Percentiles rank a stretch among this genome's conserved stretches.
Conservation (phyloP, 2,797 vertebrate genomes). For the Borostomias antarcticus region DNA sequence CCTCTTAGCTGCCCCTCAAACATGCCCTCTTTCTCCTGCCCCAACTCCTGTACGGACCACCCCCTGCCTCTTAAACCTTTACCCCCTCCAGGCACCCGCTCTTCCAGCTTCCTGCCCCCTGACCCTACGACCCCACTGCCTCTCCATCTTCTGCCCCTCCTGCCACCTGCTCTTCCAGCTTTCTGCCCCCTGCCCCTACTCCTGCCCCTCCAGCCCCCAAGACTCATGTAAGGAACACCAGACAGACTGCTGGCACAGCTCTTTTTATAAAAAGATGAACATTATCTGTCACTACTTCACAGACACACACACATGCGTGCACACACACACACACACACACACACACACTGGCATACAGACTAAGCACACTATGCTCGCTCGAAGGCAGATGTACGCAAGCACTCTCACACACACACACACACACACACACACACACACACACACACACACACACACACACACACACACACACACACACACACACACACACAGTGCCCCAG, state of each 20-base stretch:
- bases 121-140: no score
- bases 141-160: not conserved
- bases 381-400: not conserved
- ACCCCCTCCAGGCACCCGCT: no score
- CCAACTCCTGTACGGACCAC: no score
- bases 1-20: no score
- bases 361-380: no score
- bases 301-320: not conserved
- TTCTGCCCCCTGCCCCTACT: conserved; percentile 9
- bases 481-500: not conserved
- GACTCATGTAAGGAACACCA: conserved; percentile 53
- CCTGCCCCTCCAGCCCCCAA: not conserved
- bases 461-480: not conserved
- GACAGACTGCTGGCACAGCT: conserved; percentile 57
- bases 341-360: conserved; percentile 4
- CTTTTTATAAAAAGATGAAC: conserved; percentile 75
- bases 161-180: conserved; percentile 13
- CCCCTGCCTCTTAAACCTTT: no score
- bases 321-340: conserved; percentile 14
- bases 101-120: no score
- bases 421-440: not conserved
- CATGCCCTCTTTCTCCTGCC: no score
- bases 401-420: conserved; percentile 4
- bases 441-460: not conserved
- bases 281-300: conserved; percentile 28